Conservation (phyloP, 2,797 vertebrate species). For the Pygocentrus nattereri region DNA sequence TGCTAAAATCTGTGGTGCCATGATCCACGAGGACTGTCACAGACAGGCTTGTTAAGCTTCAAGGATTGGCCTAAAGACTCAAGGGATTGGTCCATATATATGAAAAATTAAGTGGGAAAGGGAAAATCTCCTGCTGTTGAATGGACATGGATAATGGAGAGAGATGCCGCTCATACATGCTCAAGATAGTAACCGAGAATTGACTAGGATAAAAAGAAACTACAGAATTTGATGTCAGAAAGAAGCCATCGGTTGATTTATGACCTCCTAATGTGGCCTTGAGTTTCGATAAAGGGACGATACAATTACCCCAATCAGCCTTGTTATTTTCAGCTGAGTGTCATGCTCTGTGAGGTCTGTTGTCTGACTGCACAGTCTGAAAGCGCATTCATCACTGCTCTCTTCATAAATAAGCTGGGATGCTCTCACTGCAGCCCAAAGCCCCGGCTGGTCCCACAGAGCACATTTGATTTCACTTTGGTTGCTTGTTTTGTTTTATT, state of each 20-base stretch:
- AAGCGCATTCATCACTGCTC: slow-evolving; percentile 56
- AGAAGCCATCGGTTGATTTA: slow-evolving; percentile 58
- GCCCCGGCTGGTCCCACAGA: slow-evolving; percentile 32
- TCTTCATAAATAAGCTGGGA: slow-evolving; percentile 50
- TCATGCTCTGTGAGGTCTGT: slow-evolving; percentile 47
- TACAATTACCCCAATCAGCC: slow-evolving; percentile 59
- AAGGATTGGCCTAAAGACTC: not conserved
- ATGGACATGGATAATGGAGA: not conserved
- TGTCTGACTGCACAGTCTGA: slow-evolving; percentile 37
- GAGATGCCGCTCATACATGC: not conserved
- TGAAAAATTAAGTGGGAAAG: not conserved
- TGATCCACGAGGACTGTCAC: not conserved
- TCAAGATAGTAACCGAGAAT: slow-evolving; percentile 21
- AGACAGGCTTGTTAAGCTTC: no score
- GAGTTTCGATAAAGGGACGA: slow-evolving; percentile 32
- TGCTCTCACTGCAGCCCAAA: slow-evolving; percentile 48
- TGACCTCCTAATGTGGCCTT: slow-evolving; percentile 55
- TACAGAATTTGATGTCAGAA: slow-evolving; percentile 47
- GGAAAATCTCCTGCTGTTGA: not conserved
- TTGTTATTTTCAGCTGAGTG: slow-evolving; percentile 55
- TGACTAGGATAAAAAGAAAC: slow-evolving; percentile 31
- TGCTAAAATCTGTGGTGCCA: not conserved
- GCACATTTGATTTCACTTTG: slow-evolving; percentile 39
- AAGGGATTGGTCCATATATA: not conserved
- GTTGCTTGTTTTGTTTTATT: slow-evolving; percentile 49